Evolutionary conservation across 2,113 vertebrate species (phyloP), one percentile per base, ranked within the genome.

Genomic region (Peromyscus maniculatus): DNA sequence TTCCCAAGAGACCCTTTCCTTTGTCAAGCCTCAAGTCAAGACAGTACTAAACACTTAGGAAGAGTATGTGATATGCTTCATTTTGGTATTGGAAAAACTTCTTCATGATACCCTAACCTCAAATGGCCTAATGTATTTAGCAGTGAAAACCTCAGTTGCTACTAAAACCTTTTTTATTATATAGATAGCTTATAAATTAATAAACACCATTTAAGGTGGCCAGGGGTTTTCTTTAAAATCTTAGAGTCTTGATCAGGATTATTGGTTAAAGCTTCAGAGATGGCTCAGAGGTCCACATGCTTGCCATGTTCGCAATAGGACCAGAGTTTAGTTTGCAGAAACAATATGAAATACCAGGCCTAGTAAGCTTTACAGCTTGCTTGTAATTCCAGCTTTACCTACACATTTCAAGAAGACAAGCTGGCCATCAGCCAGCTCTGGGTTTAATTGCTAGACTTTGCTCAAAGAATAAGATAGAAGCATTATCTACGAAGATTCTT

Each of bases 61-160:
- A 96, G 95, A 98, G 67, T 96, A 97, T 95, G 94, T 92, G 96
- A 83, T 97, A 87, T 87, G 95, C 80, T 98, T 98, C 78, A 9
- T 97, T 98, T 96, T 97, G 96, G 92, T 97, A 96, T 97, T 97
- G 93, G 97, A 95, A 98, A 98, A 98, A 98, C 87, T 98, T 97
- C 95, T 98, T 98, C 96, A 98, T 98, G 91, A 88, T 97, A 86
- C 94, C 98, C 96, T 98, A 98, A 98, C 95, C 96, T 98, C 96
- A 96, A 96, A 89, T 82, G 79, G 96, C 98, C 92, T 97, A 97
- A 98, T 98, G 78, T 87, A 98, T 87, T 96, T 97, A 98, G 88
- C 97, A 97, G 92, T 39, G 26, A 96, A 97, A 96, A 96, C 57
- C 12, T 77, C 83, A 72, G 77, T 49, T 86, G 94, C 80, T 88